These are phyloP conservation scores for Apodemus sylvaticus DNA, from an alignment of 2,113 vertebrate genomes.

Conservation along the genomic window DNA sequence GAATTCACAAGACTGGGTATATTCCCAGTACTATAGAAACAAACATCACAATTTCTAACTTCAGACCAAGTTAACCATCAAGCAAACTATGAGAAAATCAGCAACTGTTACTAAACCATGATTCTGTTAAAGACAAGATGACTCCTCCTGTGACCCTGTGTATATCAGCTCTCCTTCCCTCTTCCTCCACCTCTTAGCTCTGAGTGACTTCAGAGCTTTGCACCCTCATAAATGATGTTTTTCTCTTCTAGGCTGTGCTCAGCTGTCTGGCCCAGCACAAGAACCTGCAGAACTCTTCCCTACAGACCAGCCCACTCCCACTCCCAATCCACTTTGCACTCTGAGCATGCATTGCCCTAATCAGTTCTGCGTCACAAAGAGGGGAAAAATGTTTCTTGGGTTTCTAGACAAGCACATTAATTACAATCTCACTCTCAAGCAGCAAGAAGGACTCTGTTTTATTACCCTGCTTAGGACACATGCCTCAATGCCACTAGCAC, in stretches of 20 bases:
- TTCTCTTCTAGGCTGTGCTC: constrained; percentile 30
- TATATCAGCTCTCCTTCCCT: background rate
- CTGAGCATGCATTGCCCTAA: constrained; percentile 43
- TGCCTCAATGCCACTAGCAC: background rate
- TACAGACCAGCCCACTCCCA: background rate
- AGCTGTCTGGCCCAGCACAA: constrained; percentile 20
- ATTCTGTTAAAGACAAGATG: background rate
- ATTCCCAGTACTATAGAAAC: background rate
- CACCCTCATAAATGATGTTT: background rate
- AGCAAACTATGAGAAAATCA: background rate
- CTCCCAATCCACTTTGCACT: background rate
- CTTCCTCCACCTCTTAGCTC: background rate
- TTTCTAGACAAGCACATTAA: constrained; percentile 63
- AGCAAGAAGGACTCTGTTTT: constrained; percentile 50
- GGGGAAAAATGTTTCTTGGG: background rate
- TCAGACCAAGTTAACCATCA: background rate
- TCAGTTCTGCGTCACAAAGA: constrained; percentile 46
- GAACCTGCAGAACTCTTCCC: background rate
- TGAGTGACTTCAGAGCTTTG: background rate
- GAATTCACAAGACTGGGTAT: background rate
- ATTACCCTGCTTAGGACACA: background rate
- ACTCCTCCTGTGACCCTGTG: background rate
- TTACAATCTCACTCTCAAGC: constrained; percentile 32
- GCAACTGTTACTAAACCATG: background rate
- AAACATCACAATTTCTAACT: background rate